Conservation (phyloP, 2,888 invertebrate species). For the Ecliptopera silaceata region DNA sequence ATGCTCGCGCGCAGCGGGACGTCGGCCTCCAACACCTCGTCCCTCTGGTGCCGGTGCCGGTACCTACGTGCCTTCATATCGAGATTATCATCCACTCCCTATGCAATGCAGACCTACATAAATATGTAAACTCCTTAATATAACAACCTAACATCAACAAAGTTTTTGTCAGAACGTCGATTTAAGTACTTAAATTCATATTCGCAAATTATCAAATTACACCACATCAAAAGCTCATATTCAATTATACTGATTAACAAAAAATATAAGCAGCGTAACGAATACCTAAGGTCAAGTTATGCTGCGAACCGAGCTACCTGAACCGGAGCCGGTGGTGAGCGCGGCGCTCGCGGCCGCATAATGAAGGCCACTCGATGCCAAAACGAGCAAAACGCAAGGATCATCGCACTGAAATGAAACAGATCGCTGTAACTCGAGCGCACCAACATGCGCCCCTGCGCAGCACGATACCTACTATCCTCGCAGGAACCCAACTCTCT, state of each 20-base stretch:
- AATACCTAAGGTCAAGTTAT: slow-evolving; percentile 79
- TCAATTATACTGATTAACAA: slow-evolving; percentile 68
- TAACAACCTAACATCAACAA: slow-evolving; percentile 53
- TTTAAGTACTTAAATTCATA: slow-evolving; percentile 64
- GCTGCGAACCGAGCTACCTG: slow-evolving; percentile 76
- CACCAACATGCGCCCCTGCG: slow-evolving; percentile 50
- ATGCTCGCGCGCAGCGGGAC: slow-evolving; percentile 74
- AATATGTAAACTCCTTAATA: slow-evolving; percentile 42
- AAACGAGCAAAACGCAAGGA: slow-evolving; percentile 73
- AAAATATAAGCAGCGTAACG: slow-evolving; percentile 73
- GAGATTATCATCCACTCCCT: slow-evolving; percentile 56
- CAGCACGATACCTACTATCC: slow-evolving; percentile 14
- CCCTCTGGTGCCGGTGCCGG: slow-evolving; percentile 43
- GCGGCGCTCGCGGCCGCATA: slow-evolving; percentile 71
- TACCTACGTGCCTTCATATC: slow-evolving; percentile 62
- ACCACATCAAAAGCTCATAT: slow-evolving; percentile 73
- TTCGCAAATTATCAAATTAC: slow-evolving; percentile 76
- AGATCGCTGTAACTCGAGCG: slow-evolving; percentile 53
- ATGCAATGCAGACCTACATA: slow-evolving; percentile 39
- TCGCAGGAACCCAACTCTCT: slow-evolving; percentile 15
- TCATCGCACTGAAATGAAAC: slow-evolving; percentile 76
- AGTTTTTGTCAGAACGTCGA: slow-evolving; percentile 59
- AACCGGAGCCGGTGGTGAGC: slow-evolving; percentile 60
- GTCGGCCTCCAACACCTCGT: slow-evolving; percentile 72
- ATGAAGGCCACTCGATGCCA: slow-evolving; percentile 75